Conservation (phyloP, 1,140 invertebrate genomes). For the Drosophila athabasca region DNA sequence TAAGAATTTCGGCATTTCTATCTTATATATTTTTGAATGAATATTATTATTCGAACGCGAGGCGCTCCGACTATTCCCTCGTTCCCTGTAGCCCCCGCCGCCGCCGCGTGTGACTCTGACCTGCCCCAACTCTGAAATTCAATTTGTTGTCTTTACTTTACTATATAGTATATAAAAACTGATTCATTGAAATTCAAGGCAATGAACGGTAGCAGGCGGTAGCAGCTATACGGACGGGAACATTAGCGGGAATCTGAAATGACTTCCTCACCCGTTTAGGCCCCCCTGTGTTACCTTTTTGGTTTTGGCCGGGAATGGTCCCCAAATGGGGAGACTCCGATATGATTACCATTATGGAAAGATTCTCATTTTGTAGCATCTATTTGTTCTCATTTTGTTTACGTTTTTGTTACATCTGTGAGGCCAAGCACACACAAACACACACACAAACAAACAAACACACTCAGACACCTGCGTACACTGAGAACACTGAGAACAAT, state of each 20-base stretch:
- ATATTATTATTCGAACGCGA: too few relatives aligned
- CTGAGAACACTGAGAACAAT: constrained; percentile 11
- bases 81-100: constrained; percentile 8
- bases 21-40: constrained; percentile 21
- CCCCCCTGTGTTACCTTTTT: background rate
- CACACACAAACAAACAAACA: constrained; percentile 14
- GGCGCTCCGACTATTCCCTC: too few relatives aligned
- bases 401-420: constrained; percentile 11
- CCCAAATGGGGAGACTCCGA: constrained; percentile 78
- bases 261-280: background rate
- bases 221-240: constrained; percentile 30
- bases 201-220: constrained; percentile 39
- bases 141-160: constrained; percentile 28
- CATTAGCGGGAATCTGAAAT: constrained; percentile 37
- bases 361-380: background rate
- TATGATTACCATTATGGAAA: constrained; percentile 91
- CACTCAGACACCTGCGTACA: constrained; percentile 10
- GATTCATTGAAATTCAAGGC: constrained; percentile 72
- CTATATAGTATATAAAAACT: constrained; percentile 47
- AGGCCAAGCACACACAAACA: constrained; percentile 32
- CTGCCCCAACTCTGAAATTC: constrained; percentile 56
- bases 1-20: constrained; percentile 46
- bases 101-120: constrained; percentile 38
- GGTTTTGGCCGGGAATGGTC: too few relatives aligned
- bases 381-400: background rate